Base-by-base conservation (phyloP, 92 coral and sea anemone species). In the Actinernus sp. region DNA sequence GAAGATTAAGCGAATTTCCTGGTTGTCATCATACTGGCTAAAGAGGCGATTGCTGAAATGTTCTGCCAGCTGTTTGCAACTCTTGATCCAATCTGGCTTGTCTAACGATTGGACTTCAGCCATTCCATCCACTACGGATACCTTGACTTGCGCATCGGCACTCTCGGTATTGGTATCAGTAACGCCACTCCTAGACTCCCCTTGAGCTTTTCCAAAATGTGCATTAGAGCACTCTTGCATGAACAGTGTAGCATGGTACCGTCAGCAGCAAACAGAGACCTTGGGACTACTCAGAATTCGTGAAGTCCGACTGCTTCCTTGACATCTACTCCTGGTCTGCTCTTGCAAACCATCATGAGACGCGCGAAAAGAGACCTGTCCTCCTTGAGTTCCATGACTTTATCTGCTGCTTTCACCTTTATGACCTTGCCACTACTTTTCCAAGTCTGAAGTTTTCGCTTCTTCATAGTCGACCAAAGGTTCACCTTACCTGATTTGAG, bases 121-220 rank as follows among this genome's bases (percentile, higher is more conserved):
- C 88, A 73, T 81, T 37, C 60, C 82, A 58, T 73, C 82, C 22
- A 82, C 41, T 26, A n/a, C n/a, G n/a, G n/a, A n/a, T n/a, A n/a
- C n/a, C n/a, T n/a, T n/a, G n/a, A n/a, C n/a, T n/a, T n/a, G n/a
- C n/a, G n/a, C n/a, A 81, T 48, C 10, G 29, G 31, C 0, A 81
- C 81, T 44, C 31, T 48, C 63, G 41, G n/a, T 31, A 2, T 2
- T 37, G 38, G 43, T 31, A 26, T 55, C 33, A 1, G 19, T n/a
- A 1, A 22, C 0, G 1, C 25, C n/a, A n/a, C n/a, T n/a, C n/a
- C n/a, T n/a, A n/a, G n/a, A n/a, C n/a, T n/a, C 17, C 7, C 20
- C 41, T 4, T 26, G 0, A 51, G 29, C 9, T 65, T 52, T 48
- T 65, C 64, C 1, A 56, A 27, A 21, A 56, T 25, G 50, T n/a